Base-by-base conservation (phyloP, 1,140 invertebrate species). In the Lepidostoma basale region DNA sequence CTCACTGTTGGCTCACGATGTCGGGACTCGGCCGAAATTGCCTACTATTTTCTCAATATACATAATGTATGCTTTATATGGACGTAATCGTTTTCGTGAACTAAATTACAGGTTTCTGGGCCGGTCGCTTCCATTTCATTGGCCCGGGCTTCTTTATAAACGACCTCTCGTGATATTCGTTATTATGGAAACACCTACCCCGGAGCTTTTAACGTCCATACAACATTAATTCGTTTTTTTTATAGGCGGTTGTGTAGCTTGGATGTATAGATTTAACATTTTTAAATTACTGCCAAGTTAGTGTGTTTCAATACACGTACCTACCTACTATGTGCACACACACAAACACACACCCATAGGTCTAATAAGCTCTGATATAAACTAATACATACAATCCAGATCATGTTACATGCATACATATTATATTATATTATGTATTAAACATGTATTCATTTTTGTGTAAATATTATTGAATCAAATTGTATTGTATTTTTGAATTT, bases 91-190 rank as follows among this genome's bases (percentile, higher is more conserved):
- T 58, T 71, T 71, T 71, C 69, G 64, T 71, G 69, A 71, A 71
- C 69, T 40, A 71, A 71, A 71, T 71, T 71, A 71, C 69, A 71
- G 69, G 69, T 71, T 67, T 67, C 63, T 62, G 64, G 69, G 59
- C 59, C 52, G 69, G 20, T 56, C 69, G 69, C 69, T 71, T 71
- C 69, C 69, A 71, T 71, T 71, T 71, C 69, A 71, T 71, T 71
- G 69, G 69, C 52, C 65, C 60, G 62, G 59, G 69, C 69, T 71
- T 64, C 69, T 71, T 71, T 66, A 71, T 71, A 71, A 71, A 67
- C 69, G 69, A 67, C 69, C 64, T 71, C 49, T 71, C 69, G 69
- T 71, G 69, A 67, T 71, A 71, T 71, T 71, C 69, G 65, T 71
- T 67, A 71, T 71, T 71, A 71, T 63, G 42, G 62, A 60, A 70